These are phyloP conservation scores for Eilema sororculum DNA, from an alignment of 2,888 invertebrate species.

Conservation along the genomic window DNA sequence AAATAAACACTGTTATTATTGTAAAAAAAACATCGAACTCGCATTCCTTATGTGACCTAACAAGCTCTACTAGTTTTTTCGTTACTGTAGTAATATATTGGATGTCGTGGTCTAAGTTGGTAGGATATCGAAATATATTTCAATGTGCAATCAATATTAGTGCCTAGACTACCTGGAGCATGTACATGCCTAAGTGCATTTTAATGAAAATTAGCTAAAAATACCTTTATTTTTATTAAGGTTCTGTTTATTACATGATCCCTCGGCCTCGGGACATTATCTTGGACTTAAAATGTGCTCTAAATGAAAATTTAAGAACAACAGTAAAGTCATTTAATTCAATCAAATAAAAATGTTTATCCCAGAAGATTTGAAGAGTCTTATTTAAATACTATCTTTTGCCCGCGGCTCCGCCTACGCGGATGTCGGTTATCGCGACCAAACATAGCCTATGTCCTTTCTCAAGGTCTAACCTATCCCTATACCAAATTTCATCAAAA, in stretches of 20 bases:
- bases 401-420: too few relatives aligned
- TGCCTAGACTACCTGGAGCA: neutral
- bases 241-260: too few relatives aligned
- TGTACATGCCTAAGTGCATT: neutral
- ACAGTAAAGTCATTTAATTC: too few relatives aligned
- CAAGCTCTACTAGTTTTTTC: conserved; percentile 77
- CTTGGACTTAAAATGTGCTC: too few relatives aligned
- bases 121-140: conserved; percentile 30
- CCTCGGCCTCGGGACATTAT: neutral
- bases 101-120: conserved; percentile 21
- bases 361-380: neutral
- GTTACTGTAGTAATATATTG: conserved; percentile 40
- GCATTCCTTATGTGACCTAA: conserved; percentile 69
- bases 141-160: neutral
- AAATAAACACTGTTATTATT: conserved; percentile 50
- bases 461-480: too few relatives aligned
- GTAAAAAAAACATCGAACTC: conserved; percentile 55
- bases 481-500: too few relatives aligned
- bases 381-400: neutral
- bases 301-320: too few relatives aligned
- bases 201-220: neutral
- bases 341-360: neutral
- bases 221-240: too few relatives aligned
- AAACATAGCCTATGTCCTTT: too few relatives aligned
- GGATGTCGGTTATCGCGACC: too few relatives aligned